phyloP scores from a whole-genome alignment of 1,140 invertebrate species.

The Eueides isabella region DNA sequence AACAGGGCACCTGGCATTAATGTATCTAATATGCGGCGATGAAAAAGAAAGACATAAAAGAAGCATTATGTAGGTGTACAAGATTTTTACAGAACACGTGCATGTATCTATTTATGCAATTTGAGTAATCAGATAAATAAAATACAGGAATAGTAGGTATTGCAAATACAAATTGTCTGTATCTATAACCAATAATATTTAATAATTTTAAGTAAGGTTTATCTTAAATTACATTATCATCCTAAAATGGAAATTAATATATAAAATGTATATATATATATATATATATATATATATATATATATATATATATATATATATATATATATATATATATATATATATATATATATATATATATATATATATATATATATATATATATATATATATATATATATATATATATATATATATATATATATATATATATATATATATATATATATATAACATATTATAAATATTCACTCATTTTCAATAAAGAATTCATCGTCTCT shows the following conservation, averaged over 20 bases:
- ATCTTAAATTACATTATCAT: slow-evolving; percentile 7
- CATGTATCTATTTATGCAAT: not conserved
- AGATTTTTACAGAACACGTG: slow-evolving; percentile 7
- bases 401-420: too few relatives aligned
- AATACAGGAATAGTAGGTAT: not conserved
- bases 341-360: too few relatives aligned
- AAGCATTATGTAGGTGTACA: slow-evolving; percentile 30
- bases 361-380: too few relatives aligned
- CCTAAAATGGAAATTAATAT: too few relatives aligned
- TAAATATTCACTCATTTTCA: slow-evolving; percentile 53
- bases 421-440: not conserved
- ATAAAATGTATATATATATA: too few relatives aligned
- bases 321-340: too few relatives aligned
- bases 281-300: too few relatives aligned
- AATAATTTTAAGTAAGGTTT: not conserved
- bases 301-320: too few relatives aligned
- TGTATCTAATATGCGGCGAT: slow-evolving; percentile 42
- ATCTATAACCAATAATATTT: slow-evolving; percentile 1
- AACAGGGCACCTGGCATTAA: slow-evolving; percentile 74
- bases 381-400: too few relatives aligned
- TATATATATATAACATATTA: too few relatives aligned
- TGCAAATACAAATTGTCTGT: not conserved
- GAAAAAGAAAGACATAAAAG: slow-evolving; percentile 26
- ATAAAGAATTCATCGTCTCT: slow-evolving; percentile 54
- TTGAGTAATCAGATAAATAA: not conserved